These are phyloP conservation scores for Brachyopa scutellaris DNA, from an alignment of 2,888 invertebrate genomes.

Conservation along the genomic window DNA sequence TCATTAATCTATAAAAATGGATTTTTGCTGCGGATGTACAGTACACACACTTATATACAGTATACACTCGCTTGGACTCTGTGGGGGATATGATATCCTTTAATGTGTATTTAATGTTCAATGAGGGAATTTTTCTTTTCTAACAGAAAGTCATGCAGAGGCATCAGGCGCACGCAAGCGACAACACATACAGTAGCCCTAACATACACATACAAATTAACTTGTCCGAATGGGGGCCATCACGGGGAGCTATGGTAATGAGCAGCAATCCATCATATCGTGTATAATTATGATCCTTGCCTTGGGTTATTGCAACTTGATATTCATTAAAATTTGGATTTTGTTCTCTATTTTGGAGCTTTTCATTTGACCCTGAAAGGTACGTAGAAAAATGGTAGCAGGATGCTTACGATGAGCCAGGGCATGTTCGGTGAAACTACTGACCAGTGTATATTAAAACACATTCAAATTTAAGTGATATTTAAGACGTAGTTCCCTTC, in stretches of 20 bases:
- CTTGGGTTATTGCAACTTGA: neutral
- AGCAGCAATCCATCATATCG: constrained; percentile 18
- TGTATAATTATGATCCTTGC: constrained; percentile 5
- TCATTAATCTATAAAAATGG: constrained; percentile 32
- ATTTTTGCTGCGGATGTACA: constrained; percentile 1
- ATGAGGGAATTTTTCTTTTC: neutral
- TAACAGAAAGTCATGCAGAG: neutral
- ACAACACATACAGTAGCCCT: neutral
- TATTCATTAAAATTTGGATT: neutral
- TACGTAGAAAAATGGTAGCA: too few species aligned
- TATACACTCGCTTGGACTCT: neutral
- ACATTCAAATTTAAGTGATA: too few species aligned
- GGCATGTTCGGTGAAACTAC: too few species aligned
- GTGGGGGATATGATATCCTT: neutral
- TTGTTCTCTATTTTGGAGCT: neutral
- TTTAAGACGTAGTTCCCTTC: too few species aligned
- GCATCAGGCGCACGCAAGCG: neutral
- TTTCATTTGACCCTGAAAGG: neutral
- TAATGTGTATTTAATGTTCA: constrained; percentile 50
- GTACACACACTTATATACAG: neutral
- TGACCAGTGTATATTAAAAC: too few species aligned
- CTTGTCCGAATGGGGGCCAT: neutral
- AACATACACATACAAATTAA: neutral
- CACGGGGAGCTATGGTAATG: constrained; percentile 1
- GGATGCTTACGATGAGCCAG: too few species aligned